Base-by-base conservation (phyloP, 2,797 vertebrate species). In the Morelia viridis region DNA sequence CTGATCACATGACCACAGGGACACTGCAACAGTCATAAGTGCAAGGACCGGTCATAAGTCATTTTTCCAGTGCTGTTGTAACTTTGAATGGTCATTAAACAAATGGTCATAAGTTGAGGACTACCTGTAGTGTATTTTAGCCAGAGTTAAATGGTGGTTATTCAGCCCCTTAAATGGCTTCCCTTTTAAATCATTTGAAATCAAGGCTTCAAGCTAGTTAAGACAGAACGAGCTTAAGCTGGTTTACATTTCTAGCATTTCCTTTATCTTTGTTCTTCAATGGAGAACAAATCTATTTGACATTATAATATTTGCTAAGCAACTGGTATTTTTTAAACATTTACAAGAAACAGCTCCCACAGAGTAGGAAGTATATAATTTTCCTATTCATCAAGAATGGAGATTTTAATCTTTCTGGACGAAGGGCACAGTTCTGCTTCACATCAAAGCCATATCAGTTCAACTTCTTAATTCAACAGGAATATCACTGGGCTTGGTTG, bases 391-490 rank as follows among this genome's bases (percentile, higher is more conserved):
- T 35, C 17, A 2, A 90, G 24, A 90, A 31, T 9, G 58, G 26
- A 57, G 60, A 41, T 80, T 24, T 80, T 46, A 46, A 80, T 80
- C 71, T 80, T 80, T 80, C 71, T 80, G 71, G 71, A 80, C 0
- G 71, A 80, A 24, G 19, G 28, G 13, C 41, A 31, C 24, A 31
- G 3, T 50, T 88, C 60, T 88, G 41, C 9, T 87, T 28, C 90
- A 80, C 26, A 58, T 26, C 2, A 60, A 28, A 61, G 35, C 50
- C 17, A 85, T 10, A 71, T 90, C 58, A 89, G 12, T 94, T 85
- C 22, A 60, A 60, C 41, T 68, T 89, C 88, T 85, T n/a, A 93
- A 80, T 88, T 88, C 94, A 92, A 61, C 85, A 35, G 6, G 61
- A 86, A 17, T 24, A 15, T 58, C 0, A 0, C 15, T 68, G n/a